Evolutionary conservation across 2,113 vertebrate genomes (phyloP).

Genomic region (Xiphophorus hellerii): DNA sequence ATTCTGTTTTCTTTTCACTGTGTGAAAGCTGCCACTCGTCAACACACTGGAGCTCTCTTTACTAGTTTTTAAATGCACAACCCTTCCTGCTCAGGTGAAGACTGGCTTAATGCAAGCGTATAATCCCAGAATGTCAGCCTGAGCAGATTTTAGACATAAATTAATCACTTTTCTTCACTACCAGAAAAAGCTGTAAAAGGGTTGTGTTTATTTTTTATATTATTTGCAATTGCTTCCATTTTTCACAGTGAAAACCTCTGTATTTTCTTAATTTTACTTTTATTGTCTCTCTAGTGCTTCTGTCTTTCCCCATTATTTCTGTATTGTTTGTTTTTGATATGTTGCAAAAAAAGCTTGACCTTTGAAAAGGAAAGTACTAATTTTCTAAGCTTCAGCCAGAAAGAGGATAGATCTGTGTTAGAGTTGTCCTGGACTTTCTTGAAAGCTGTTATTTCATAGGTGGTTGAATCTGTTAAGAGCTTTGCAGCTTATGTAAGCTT

Average conservation of each 20-base stretch:
- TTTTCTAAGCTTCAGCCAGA: slow-evolving; percentile 47
- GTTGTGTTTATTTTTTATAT: too few relatives aligned
- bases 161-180: too few relatives aligned
- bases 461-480: slow-evolving; percentile 68
- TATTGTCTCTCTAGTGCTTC: background rate
- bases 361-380: slow-evolving; percentile 51
- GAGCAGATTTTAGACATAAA: too few relatives aligned
- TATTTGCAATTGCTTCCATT: too few relatives aligned
- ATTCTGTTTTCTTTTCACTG: background rate
- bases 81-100: too few relatives aligned
- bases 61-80: too few relatives aligned
- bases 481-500: slow-evolving; percentile 53
- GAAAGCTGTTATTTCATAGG: slow-evolving; percentile 76
- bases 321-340: slow-evolving; percentile 34
- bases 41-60: background rate
- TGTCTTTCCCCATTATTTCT: slow-evolving; percentile 16
- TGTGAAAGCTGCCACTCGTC: background rate
- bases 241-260: background rate
- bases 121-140: too few relatives aligned
- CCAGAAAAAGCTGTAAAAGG: too few relatives aligned
- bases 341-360: slow-evolving; percentile 42
- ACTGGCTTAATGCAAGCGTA: too few relatives aligned
- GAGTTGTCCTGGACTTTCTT: slow-evolving; percentile 46
- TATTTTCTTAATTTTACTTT: slow-evolving; percentile 7
- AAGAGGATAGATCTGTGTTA: slow-evolving; percentile 35